Conservation (phyloP, 2,113 vertebrate species). For the Ammodytes marinus region DNA sequence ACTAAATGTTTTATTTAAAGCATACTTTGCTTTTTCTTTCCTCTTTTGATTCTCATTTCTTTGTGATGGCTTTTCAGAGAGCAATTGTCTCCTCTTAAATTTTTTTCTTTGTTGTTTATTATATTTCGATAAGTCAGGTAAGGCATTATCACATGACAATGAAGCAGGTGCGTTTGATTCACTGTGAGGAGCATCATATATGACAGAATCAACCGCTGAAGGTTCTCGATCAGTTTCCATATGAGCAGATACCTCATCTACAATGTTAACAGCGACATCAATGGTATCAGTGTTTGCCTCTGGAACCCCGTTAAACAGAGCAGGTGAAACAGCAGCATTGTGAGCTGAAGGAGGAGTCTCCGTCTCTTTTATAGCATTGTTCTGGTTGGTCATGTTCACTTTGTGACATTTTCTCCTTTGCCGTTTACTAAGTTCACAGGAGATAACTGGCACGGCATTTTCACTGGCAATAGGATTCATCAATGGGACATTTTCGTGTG, state of each 20-base stretch:
- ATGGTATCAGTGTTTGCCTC: background rate
- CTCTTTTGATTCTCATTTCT: background rate
- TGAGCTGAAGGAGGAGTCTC: background rate
- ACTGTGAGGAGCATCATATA: background rate
- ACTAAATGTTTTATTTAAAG: background rate
- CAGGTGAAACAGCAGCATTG: slow-evolving; percentile 7
- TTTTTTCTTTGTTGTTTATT: background rate
- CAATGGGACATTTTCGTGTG: background rate
- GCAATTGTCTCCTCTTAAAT: background rate
- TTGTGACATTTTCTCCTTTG: no score
- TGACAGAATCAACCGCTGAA: background rate
- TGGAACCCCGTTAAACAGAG: no score
- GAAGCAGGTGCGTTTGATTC: no score
- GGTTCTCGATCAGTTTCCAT: no score
- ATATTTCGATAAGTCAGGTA: no score
- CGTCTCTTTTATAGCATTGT: background rate
- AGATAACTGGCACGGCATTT: no score
- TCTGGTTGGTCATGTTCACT: background rate
- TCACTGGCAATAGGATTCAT: background rate
- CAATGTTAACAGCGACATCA: no score
- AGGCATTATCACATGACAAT: no score
- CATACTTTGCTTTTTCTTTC: background rate
- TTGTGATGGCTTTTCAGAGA: background rate
- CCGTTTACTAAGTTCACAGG: no score
- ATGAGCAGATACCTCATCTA: no score